Conservation (phyloP, 2,113 vertebrate species). For the Dascyllus trimaculatus region DNA sequence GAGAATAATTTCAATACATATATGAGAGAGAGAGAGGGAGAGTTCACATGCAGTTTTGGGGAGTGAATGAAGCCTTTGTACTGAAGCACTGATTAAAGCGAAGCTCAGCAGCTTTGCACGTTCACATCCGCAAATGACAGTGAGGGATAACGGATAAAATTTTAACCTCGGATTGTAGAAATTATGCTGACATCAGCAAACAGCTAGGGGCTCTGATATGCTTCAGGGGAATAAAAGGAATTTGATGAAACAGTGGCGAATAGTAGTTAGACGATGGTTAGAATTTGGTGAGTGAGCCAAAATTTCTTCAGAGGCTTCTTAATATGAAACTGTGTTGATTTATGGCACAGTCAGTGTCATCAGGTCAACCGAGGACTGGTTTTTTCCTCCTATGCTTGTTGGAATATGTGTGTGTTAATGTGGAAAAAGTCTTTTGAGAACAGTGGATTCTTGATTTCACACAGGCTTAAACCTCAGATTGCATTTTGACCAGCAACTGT, state of each 20-base stretch:
- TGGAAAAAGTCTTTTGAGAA: no score
- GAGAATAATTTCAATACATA: slow-evolving; percentile 67
- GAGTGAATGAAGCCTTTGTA: slow-evolving; percentile 34
- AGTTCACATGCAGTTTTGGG: slow-evolving; percentile 38
- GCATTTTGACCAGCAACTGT: neutral
- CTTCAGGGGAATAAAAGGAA: neutral
- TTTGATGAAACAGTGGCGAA: no score
- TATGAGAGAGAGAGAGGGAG: slow-evolving; percentile 32
- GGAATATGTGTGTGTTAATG: no score
- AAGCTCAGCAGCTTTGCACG: neutral
- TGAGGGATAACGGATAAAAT: neutral
- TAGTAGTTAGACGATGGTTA: no score
- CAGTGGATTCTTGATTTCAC: no score
- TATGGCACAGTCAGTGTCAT: no score
- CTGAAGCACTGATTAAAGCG: slow-evolving; percentile 32
- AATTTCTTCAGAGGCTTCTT: no score
- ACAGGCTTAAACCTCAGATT: no score
- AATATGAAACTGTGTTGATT: no score
- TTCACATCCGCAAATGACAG: slow-evolving; percentile 5
- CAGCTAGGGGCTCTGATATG: neutral
- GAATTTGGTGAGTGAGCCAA: no score
- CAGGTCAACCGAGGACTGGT: no score
- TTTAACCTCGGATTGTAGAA: neutral
- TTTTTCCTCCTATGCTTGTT: no score
- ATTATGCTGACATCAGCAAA: slow-evolving; percentile 4